A percentile compares a stretch with the other conserved stretches of the same genome.
These are phyloP conservation scores for Cryptotis parvus DNA, from an alignment of 2,113 vertebrate genomes.

Conservation along the genomic window DNA sequence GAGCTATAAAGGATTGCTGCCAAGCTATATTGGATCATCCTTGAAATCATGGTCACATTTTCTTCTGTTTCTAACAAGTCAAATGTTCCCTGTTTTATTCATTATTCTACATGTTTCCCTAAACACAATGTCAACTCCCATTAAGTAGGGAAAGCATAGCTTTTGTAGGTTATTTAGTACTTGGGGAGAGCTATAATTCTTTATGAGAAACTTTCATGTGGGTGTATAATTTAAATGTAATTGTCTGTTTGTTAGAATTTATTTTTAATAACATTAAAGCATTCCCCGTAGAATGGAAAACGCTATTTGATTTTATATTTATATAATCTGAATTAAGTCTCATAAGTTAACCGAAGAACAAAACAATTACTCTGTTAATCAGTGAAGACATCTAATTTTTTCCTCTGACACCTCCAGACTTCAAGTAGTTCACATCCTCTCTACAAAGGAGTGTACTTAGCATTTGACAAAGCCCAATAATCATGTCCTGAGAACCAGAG, in stretches of 20 bases:
- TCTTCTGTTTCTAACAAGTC: slow-evolving; percentile 57
- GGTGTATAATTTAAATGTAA: not conserved
- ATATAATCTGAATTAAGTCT: slow-evolving; percentile 14
- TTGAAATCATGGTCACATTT: slow-evolving; percentile 54
- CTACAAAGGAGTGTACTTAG: not conserved
- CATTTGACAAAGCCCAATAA: slow-evolving; percentile 15
- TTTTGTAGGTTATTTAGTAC: slow-evolving; percentile 30
- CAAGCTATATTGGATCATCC: slow-evolving; percentile 36
- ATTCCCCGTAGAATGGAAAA: slow-evolving; percentile 45
- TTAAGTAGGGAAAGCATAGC: not conserved
- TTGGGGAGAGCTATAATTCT: not conserved
- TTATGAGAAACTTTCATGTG: slow-evolving; percentile 33
- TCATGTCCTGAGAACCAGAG: not conserved
- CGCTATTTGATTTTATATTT: not conserved
- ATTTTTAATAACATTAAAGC: slow-evolving; percentile 17
- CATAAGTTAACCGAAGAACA: not conserved
- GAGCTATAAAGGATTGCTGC: slow-evolving; percentile 9
- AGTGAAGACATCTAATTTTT: not conserved
- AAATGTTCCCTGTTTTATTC: not conserved
- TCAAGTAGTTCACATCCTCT: not conserved
- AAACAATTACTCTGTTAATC: not conserved
- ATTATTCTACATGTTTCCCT: not conserved
- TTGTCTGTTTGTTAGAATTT: slow-evolving; percentile 49
- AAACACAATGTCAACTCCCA: not conserved
- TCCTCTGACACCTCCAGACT: not conserved